These are phyloP conservation scores for Dromas ardeola DNA, from an alignment of 2,113 vertebrate genomes.

Conservation along the genomic window DNA sequence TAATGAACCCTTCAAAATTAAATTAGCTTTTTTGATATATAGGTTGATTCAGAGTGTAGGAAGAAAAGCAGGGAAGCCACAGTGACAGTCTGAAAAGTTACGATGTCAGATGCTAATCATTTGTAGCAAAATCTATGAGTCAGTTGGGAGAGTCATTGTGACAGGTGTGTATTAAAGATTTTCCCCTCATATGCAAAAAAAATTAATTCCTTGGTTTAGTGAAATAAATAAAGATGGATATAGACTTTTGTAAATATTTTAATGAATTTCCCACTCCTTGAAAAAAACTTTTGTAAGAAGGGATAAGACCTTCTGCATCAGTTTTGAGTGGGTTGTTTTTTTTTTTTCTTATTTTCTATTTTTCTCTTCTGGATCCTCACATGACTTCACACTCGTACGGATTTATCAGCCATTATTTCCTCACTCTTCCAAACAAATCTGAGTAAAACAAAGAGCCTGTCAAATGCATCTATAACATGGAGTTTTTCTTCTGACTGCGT, in stretches of 20 bases:
- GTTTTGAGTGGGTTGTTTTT: neutral
- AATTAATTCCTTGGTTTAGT: neutral
- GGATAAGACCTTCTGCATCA: neutral
- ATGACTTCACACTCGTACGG: neutral
- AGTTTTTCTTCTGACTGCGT: neutral
- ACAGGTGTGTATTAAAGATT: neutral
- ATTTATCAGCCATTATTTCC: neutral
- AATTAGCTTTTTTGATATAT: neutral
- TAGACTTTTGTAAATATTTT: neutral
- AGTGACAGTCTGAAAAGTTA: neutral
- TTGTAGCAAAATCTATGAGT: neutral
- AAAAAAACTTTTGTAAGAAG: neutral
- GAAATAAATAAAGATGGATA: neutral
- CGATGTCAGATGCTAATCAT: neutral
- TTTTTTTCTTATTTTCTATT: neutral
- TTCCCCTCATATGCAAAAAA: neutral
- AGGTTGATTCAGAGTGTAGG: neutral
- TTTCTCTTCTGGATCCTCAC: neutral
- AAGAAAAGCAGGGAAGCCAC: neutral
- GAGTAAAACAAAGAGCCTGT: neutral
- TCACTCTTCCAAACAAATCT: neutral
- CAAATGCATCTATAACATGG: neutral
- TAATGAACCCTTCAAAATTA: neutral
- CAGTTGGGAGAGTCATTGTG: neutral
- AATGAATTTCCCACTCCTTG: neutral